A percentile compares a stretch with the other conserved stretches of the same genome.
These are phyloP conservation scores for Aricia agestis DNA, from an alignment of 1,140 invertebrate genomes.

Conservation along the genomic window DNA sequence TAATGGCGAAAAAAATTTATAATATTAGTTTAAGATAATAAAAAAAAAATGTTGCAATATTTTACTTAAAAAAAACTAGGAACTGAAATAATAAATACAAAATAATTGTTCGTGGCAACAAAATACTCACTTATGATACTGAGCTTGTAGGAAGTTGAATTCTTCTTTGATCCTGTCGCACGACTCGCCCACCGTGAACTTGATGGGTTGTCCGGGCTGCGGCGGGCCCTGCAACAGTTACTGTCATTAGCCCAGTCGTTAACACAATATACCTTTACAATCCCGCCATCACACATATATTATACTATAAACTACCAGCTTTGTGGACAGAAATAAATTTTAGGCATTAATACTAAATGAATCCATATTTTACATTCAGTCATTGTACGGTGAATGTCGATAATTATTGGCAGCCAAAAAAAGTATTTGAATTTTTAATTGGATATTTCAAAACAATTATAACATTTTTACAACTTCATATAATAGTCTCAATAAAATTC, in stretches of 20 bases:
- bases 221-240: constrained; percentile 85
- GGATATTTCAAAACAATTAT: not conserved
- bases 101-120: not conserved
- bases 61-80: not conserved
- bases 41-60: too few species aligned
- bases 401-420: not conserved
- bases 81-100: not conserved
- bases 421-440: not conserved
- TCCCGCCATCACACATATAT: too few species aligned
- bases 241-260: constrained; percentile 21
- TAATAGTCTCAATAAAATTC: constrained; percentile 1
- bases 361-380: not conserved
- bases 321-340: not conserved
- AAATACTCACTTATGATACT: constrained; percentile 96
- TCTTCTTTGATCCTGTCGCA: constrained; percentile 98
- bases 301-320: not conserved
- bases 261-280: constrained; percentile 11
- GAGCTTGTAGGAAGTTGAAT: constrained; percentile 98
- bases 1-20: not conserved
- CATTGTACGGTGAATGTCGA: not conserved
- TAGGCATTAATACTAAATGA: not conserved
- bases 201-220: constrained; percentile 91
- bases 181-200: constrained; percentile 94
- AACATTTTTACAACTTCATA: constrained; percentile 13
- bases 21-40: too few species aligned